A percentile compares a stretch with the other conserved stretches of the same genome.
These are phyloP conservation scores for Cranoglanis bouderius DNA, from an alignment of 2,113 vertebrate genomes.

Conservation along the genomic window DNA sequence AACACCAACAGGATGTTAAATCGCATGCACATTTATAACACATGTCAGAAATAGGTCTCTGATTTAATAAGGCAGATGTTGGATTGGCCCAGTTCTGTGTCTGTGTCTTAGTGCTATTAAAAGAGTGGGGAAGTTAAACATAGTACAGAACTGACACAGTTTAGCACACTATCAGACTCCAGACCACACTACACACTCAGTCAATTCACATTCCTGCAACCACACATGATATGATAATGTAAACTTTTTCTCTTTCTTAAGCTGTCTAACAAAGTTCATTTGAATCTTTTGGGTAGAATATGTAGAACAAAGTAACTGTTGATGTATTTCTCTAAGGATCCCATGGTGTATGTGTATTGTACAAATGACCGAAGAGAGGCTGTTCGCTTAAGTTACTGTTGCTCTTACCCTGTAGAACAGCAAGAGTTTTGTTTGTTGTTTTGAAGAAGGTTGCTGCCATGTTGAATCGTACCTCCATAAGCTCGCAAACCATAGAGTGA, in stretches of 20 bases:
- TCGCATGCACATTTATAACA: neutral
- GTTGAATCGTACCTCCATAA: neutral
- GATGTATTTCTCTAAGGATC: neutral
- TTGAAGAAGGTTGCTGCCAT: neutral
- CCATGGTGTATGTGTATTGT: neutral
- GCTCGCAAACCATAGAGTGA: neutral
- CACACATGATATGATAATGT: neutral
- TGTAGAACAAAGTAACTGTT: neutral
- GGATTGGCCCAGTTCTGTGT: constrained; percentile 27
- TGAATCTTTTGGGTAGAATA: neutral
- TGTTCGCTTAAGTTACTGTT: neutral
- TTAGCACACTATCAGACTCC: neutral
- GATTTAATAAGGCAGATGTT: constrained; percentile 25
- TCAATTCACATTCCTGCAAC: neutral
- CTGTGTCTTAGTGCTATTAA: constrained; percentile 21
- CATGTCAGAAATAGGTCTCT: constrained; percentile 27
- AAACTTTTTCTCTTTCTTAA: no score
- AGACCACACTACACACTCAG: neutral
- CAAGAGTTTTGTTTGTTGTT: neutral
- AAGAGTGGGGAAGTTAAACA: constrained; percentile 13
- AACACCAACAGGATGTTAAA: constrained; percentile 10
- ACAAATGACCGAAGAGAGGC: no score
- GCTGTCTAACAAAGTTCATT: neutral
- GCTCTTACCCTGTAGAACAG: neutral
- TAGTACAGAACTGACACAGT: neutral